Conservation (phyloP, 2,888 invertebrate species). For the Micropterix aruncella region DNA sequence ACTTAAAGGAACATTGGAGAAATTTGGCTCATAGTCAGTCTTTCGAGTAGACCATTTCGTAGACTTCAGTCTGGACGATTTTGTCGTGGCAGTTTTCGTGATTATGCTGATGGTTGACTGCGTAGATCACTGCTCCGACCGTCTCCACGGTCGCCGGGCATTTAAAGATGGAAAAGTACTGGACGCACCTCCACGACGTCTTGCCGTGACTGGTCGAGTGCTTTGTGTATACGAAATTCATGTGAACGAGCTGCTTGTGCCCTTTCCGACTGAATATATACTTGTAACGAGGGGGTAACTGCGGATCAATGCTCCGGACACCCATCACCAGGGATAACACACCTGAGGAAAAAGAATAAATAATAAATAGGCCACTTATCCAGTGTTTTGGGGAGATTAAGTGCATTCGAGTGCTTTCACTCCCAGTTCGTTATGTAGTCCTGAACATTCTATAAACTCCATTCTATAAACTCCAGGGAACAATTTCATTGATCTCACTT, state of each 20-base stretch:
- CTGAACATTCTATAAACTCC: too few relatives aligned
- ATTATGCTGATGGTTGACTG: slow-evolving; percentile 35
- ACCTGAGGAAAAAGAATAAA: slow-evolving; percentile 24
- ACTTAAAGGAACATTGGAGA: too few relatives aligned
- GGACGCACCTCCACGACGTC: slow-evolving; percentile 37
- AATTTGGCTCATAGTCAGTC: slow-evolving; percentile 5
- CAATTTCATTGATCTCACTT: too few relatives aligned
- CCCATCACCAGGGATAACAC: slow-evolving; percentile 33
- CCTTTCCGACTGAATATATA: slow-evolving; percentile 39
- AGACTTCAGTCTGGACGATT: slow-evolving; percentile 30
- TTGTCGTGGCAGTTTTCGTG: slow-evolving; percentile 36
- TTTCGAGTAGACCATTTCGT: slow-evolving; percentile 24
- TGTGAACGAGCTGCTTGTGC: slow-evolving; percentile 37
- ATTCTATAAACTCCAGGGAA: too few relatives aligned
- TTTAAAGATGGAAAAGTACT: slow-evolving; percentile 36
- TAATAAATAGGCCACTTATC: too few relatives aligned
- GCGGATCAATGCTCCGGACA: slow-evolving; percentile 12
- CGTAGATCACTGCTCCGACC: slow-evolving; percentile 33
- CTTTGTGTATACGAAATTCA: slow-evolving; percentile 39
- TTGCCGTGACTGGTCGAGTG: slow-evolving; percentile 38
- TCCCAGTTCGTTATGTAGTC: too few relatives aligned
- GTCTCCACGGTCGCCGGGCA: slow-evolving; percentile 38
- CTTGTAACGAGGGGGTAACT: slow-evolving; percentile 30
- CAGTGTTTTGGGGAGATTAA: too few relatives aligned
- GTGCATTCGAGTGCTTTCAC: too few relatives aligned